Evolutionary conservation across 2,113 vertebrate species (phyloP).

Genomic region (Pituophis catenifer): DNA sequence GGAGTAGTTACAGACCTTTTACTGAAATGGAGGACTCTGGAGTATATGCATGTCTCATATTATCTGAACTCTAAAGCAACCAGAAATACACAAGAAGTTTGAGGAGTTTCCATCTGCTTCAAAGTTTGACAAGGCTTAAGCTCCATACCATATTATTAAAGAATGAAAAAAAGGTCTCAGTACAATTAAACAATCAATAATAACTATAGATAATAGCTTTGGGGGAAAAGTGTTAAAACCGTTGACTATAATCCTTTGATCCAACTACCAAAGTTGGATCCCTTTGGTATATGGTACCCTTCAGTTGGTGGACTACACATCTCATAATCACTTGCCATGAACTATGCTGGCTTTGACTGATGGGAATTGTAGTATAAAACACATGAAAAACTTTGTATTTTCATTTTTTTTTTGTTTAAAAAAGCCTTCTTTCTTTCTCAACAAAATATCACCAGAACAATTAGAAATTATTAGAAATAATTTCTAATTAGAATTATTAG

Average conservation of each 20-base stretch:
- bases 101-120: neutral
- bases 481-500: neutral
- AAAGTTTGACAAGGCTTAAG: neutral
- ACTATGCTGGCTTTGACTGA: neutral
- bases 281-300: neutral
- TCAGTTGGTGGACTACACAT: neutral
- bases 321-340: neutral
- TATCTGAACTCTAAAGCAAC: neutral
- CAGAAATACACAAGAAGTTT: neutral
- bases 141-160: neutral
- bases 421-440: neutral
- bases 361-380: neutral
- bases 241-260: neutral
- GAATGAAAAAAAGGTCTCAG: neutral
- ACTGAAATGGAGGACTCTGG: neutral
- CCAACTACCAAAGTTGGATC: neutral
- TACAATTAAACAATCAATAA: neutral
- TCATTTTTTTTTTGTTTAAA: no score
- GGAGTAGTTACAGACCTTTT: neutral
- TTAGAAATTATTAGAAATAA: neutral
- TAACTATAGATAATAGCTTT: neutral
- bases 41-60: neutral
- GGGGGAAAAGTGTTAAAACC: neutral
- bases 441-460: neutral
- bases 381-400: neutral